phyloP scores from a whole-genome alignment of 2,113 vertebrate genomes.

The Vombatus ursinus region DNA sequence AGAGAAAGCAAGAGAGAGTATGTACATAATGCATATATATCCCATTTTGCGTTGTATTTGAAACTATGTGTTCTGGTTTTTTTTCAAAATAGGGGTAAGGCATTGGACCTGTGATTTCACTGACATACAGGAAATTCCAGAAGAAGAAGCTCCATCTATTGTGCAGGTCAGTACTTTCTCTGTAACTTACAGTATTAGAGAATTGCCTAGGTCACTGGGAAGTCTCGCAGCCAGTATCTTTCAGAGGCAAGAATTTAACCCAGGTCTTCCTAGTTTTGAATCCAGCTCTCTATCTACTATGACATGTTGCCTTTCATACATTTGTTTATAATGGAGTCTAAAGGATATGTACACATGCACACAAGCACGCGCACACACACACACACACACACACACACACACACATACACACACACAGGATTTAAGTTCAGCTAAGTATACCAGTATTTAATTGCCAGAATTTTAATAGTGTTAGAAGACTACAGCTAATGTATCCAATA shows the following conservation, averaged over 20 bases:
- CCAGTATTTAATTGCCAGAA: conserved; percentile 19
- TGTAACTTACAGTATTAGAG: neutral
- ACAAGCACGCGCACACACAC: neutral
- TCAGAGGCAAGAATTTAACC: neutral
- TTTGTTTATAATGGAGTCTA: neutral
- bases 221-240: neutral
- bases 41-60: neutral
- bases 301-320: neutral
- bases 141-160: neutral
- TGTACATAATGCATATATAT: neutral
- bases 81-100: neutral
- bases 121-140: neutral
- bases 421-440: conserved; percentile 19
- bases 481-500: conserved; percentile 16
- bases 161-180: neutral
- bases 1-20: no score
- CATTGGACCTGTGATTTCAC: neutral
- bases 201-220: neutral
- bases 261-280: neutral
- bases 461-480: conserved; percentile 44
- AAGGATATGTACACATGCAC: neutral
- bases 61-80: neutral
- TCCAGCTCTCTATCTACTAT: neutral
- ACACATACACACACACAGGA: neutral
- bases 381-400: no score